Evolutionary conservation across 2,113 vertebrate genomes (phyloP).

Genomic region (Heloderma charlesbogerti): DNA sequence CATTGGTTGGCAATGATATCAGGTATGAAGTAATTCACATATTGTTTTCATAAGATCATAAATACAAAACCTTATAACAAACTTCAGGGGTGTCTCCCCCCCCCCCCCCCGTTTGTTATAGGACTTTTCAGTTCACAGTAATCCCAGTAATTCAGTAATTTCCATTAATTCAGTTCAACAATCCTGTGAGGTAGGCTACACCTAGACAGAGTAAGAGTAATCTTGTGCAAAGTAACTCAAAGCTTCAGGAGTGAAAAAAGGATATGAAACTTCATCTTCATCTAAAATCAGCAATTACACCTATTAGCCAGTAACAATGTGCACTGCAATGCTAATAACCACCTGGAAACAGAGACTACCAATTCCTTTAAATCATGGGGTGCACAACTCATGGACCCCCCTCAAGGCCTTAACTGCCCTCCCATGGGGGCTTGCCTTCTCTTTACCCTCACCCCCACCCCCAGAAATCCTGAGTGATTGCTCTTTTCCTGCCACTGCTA

Average conservation of each 20-base stretch:
- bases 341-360: background rate
- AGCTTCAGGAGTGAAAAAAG: background rate
- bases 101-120: background rate
- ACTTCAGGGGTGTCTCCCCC: background rate
- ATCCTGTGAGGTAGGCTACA: background rate
- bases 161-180: no score
- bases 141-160: background rate
- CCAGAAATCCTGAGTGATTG: no score
- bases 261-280: background rate
- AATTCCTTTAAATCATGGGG: background rate
- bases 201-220: background rate
- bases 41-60: background rate
- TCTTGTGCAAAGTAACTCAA: background rate
- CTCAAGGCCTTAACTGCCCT: no score
- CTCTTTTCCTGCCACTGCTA: no score
- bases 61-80: background rate
- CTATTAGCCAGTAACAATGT: background rate
- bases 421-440: no score
- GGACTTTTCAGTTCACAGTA: background rate
- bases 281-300: background rate
- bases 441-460: no score
- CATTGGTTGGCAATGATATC: constrained; percentile 11
- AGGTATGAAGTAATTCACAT: constrained; percentile 3
- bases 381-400: no score
- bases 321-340: background rate